Percentiles rank a stretch among this genome's conserved stretches.
Conservation (phyloP, 1,140 invertebrate genomes). For the Drosophila malerkotliana region DNA sequence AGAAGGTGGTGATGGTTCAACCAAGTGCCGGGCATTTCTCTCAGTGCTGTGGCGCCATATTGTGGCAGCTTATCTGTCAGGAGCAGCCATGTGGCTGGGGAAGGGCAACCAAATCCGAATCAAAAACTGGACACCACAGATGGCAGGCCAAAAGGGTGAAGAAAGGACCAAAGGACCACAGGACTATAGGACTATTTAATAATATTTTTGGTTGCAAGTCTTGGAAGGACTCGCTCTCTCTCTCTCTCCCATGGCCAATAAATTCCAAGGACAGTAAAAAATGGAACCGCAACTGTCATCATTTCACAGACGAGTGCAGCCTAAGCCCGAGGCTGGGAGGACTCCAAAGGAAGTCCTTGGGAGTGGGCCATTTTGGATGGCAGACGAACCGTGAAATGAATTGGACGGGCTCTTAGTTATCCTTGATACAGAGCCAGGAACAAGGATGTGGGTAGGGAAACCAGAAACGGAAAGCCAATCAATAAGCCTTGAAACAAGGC, state of each 20-base stretch:
- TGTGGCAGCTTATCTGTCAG: slow-evolving; percentile 63
- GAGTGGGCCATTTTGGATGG: slow-evolving; percentile 42
- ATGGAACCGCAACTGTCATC: slow-evolving; percentile 75
- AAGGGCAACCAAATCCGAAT: slow-evolving; percentile 3
- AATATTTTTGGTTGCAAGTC: too few species aligned
- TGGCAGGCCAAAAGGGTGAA: neutral
- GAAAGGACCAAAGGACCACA: neutral
- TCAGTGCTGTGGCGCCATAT: slow-evolving; percentile 39
- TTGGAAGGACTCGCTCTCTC: too few species aligned
- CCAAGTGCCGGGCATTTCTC: neutral
- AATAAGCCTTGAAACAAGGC: slow-evolving; percentile 6
- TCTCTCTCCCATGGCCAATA: slow-evolving; percentile 18
- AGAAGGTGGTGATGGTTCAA: too few species aligned
- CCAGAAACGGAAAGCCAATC: slow-evolving; percentile 8
- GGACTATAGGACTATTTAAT: too few species aligned
- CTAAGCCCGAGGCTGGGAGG: too few species aligned
- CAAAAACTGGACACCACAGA: slow-evolving; percentile 30
- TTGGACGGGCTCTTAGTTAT: slow-evolving; percentile 39
- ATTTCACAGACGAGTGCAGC: slow-evolving; percentile 61
- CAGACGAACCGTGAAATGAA: slow-evolving; percentile 74
- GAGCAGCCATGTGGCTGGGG: slow-evolving; percentile 22
- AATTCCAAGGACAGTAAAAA: slow-evolving; percentile 55
- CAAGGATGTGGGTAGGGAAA: neutral
- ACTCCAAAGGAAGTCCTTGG: neutral
- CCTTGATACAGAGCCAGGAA: neutral